These are phyloP conservation scores for Erpetoichthys calabaricus DNA, from an alignment of 2,797 vertebrate species.

Conservation along the genomic window DNA sequence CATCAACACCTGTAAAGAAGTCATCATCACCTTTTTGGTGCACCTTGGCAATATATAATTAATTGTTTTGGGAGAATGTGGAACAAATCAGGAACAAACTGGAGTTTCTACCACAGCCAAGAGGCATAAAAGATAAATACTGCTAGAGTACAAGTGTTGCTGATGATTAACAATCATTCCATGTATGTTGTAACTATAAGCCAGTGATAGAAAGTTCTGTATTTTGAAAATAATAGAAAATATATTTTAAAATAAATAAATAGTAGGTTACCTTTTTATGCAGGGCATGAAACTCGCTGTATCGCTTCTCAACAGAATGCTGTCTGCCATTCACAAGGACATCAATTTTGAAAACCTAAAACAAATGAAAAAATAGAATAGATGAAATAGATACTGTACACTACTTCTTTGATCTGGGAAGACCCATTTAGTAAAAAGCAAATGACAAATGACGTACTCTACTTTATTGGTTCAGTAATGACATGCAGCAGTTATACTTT, in stretches of 20 bases:
- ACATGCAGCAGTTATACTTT: not conserved
- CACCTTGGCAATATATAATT: conserved; percentile 41
- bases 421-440: too few relatives aligned
- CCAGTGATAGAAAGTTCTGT: too few relatives aligned
- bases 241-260: too few relatives aligned
- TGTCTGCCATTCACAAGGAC: conserved; percentile 74
- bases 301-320: conserved; percentile 65
- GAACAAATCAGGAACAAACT: conserved; percentile 46
- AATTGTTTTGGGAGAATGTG: conserved; percentile 37
- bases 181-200: too few relatives aligned
- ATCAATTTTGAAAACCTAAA: conserved; percentile 75
- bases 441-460: too few relatives aligned
- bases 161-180: conserved; percentile 37
- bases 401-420: too few relatives aligned
- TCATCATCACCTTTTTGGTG: conserved; percentile 11
- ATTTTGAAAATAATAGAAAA: too few relatives aligned
- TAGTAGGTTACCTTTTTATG: conserved; percentile 63
- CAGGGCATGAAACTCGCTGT: conserved; percentile 76
- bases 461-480: too few relatives aligned
- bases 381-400: too few relatives aligned
- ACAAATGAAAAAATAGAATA: conserved; percentile 4
- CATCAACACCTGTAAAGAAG: conserved; percentile 17
- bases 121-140: conserved; percentile 46
- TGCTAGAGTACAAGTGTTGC: conserved; percentile 27
- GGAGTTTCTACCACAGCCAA: conserved; percentile 32